Evolutionary conservation across 2,113 vertebrate genomes (phyloP), one percentile per base, ranked within the genome.

Genomic region (Strigops habroptila): DNA sequence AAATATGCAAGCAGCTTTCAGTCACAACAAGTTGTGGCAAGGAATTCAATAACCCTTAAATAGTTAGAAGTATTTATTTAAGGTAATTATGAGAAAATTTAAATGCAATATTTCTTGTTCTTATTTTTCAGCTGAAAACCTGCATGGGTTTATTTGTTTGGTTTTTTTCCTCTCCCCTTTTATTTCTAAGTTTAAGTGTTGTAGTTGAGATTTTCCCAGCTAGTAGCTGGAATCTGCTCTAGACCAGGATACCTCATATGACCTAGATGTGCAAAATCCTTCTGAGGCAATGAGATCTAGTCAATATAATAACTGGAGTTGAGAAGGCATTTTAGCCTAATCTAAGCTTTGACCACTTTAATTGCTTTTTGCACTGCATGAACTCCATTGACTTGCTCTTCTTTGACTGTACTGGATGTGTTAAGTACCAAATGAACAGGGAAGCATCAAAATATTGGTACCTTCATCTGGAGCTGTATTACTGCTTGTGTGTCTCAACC

Each of bases 321-420:
- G 23, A 68, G 37, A 53, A 31, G 64, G 14, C 5, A 5, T 71
- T 82, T 86, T 28, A 55, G 31, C 33, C 22, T 59, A 23, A 59
- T 59, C 22, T 59, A 35, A 59, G 14, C 57, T 59, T 59, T 59
- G 57, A 35, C 14, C 14, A 24, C 57, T 35, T 62, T 33, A n/a
- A 16, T 27, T 41, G 24, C 5, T 33, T 19, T 55, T 37, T 67
- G 17, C 4, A 4, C 3, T 51, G 1, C 1, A 1, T 33, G 22
- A 63, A 17, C 6, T 39, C 28, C 4, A 7, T 13, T 65, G n/a
- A 7, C 19, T 60, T 1, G 0, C 9, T 71, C 2, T 48, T 19
- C 11, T 62, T 52, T 57, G 49, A 27, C 35, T 2, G 0, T 22
- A 11, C 5, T 41, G 51, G 25, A 17, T 4, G 4, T 4, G 10